These are phyloP conservation scores for Eublepharis macularius DNA, from an alignment of 2,113 vertebrate species.

Conservation along the genomic window DNA sequence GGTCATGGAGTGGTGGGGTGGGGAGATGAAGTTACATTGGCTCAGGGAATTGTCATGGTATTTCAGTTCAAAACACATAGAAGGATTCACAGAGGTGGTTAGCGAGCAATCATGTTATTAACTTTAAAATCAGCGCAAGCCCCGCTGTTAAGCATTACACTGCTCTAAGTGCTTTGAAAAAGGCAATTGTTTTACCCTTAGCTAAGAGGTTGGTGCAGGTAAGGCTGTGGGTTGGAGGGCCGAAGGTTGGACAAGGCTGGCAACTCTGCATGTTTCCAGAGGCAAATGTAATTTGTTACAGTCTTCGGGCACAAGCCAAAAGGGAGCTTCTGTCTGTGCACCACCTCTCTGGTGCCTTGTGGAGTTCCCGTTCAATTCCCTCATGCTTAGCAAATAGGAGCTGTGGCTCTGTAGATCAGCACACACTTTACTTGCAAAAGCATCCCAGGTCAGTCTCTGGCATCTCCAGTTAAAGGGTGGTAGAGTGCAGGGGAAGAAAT, in stretches of 20 bases:
- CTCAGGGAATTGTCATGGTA: constrained; percentile 73
- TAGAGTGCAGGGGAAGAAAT: too few relatives aligned
- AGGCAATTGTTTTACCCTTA: background rate
- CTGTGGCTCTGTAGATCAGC: too few relatives aligned
- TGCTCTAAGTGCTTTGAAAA: constrained; percentile 24
- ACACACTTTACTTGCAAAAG: too few relatives aligned
- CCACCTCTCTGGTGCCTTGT: background rate
- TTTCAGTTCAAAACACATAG: constrained; percentile 69
- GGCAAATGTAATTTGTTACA: background rate
- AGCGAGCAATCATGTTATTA: constrained; percentile 73
- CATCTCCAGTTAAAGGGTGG: too few relatives aligned
- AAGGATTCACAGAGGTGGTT: constrained; percentile 77
- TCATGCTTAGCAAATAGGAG: background rate
- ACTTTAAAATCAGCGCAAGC: rapidly evolving
- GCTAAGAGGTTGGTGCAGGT: background rate
- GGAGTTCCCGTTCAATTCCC: background rate
- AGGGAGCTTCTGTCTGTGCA: background rate
- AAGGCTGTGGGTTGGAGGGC: background rate
- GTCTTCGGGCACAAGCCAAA: background rate
- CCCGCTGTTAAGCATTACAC: background rate
- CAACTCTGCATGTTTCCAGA: background rate
- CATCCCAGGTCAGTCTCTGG: too few relatives aligned
- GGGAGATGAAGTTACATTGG: constrained; percentile 76
- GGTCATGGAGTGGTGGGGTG: background rate
- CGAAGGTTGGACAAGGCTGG: background rate